Evolutionary conservation across 2,113 vertebrate genomes (phyloP).

Genomic region (Cochlearius cochlearius): DNA sequence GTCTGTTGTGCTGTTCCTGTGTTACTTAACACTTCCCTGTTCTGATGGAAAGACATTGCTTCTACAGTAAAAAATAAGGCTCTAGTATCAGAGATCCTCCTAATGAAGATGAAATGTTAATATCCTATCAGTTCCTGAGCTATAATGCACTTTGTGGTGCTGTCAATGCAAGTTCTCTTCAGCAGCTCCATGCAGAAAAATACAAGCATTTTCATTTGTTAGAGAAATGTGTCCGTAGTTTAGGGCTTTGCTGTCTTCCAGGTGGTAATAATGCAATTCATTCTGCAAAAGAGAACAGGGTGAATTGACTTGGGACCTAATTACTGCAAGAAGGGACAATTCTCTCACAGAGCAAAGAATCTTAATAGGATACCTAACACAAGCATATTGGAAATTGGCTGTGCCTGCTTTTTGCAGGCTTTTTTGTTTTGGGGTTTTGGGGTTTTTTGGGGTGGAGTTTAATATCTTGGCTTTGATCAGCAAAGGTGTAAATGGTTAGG

Average conservation of each 20-base stretch:
- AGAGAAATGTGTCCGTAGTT: background rate
- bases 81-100: background rate
- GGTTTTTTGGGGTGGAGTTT: background rate
- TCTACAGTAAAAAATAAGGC: background rate
- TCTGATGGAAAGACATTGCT: background rate
- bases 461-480: background rate
- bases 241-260: background rate
- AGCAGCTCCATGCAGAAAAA: background rate
- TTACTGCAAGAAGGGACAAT: background rate
- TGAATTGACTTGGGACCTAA: background rate
- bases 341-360: background rate
- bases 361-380: background rate
- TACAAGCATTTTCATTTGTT: background rate
- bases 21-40: background rate
- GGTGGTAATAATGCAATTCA: background rate
- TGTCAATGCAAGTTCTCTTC: background rate
- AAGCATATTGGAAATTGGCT: background rate
- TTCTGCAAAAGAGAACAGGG: background rate
- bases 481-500: background rate
- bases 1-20: background rate
- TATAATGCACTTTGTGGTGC: background rate
- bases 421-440: background rate
- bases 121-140: background rate
- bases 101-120: background rate
- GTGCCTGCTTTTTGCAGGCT: background rate